Evolutionary conservation across 2,797 vertebrate species (phyloP), one percentile per base, ranked within the genome.

Genomic region (Enteromius thamalakanensis): DNA sequence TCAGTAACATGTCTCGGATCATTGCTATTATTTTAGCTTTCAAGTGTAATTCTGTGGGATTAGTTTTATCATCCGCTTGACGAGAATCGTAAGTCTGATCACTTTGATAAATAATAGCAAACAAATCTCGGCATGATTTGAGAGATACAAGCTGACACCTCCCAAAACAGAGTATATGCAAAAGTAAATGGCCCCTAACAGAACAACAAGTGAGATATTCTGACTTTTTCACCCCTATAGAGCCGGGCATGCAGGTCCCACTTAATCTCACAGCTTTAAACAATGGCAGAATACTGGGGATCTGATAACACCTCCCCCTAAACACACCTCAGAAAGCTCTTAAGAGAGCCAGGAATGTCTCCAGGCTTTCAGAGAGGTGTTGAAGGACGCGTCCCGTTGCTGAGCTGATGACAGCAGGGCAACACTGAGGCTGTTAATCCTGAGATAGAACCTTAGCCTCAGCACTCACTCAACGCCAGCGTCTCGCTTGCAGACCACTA

Each of bases 341-440:
- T 85, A 85, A 87, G 90, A 88, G 88, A 87, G 84, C 87, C 82
- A 92, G 91, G 92, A 93, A 94, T 93, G 93, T 90, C 86, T 91
- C 86, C 86, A 88, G 88, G 64, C 85, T 75, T 83, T 92, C 72
- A 17, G 70, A 60, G 72, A 74, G 84, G 76, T 81, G 62, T 71
- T 62, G 83, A 84, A 86, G 91, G 92, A 90, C 92, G 90, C 90
- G 94, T 88, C 90, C 84, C 79, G 15, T 94, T 93, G 89, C 92
- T 91, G 90, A 90, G 91, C 87, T 86, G 91, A 90, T 92, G 93
- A 90, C 88, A 92, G 89, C 87, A 81, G 87, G 81, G 93, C 91
- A 93, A 91, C 91, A 92, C 90, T 83, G 64, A 91, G 91, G 94
- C 91, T 90, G 87, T 91, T 93, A 91, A 93, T 92, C 91, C 91